A percentile compares a stretch with the other conserved stretches of the same genome.
phyloP scores from a whole-genome alignment of 2,113 vertebrate species.

The Enhydra lutris region DNA sequence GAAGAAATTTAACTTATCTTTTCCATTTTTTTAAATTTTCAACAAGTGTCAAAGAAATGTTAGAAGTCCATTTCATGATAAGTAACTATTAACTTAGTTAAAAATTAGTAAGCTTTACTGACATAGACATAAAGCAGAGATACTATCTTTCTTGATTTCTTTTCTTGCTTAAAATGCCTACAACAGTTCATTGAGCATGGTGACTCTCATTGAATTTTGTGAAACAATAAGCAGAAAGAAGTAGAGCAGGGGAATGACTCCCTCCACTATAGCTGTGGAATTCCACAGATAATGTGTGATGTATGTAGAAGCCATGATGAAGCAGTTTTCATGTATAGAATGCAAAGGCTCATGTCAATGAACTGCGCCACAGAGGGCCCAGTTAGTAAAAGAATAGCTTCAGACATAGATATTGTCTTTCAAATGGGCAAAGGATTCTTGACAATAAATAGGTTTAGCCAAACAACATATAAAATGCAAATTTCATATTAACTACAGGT shows the following conservation, averaged over 20 bases:
- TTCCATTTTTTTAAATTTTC: not conserved
- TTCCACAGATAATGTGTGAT: not conserved
- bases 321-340: not conserved
- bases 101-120: not conserved
- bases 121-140: not conserved
- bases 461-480: not conserved
- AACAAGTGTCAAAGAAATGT: not conserved
- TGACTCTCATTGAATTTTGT: not conserved
- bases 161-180: not conserved
- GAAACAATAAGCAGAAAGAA: constrained; percentile 14
- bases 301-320: not conserved
- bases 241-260: not conserved
- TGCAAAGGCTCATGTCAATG: not conserved
- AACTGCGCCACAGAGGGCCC: not conserved
- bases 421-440: not conserved
- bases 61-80: not conserved
- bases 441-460: not conserved
- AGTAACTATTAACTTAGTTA: not conserved
- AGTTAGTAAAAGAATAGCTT: not conserved
- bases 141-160: not conserved
- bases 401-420: not conserved
- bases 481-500: not conserved
- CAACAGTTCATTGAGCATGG: not conserved
- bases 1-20: not conserved
- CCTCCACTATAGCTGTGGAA: not conserved